phyloP scores from a whole-genome alignment of 2,888 invertebrate species.

The Ophion costatus region DNA sequence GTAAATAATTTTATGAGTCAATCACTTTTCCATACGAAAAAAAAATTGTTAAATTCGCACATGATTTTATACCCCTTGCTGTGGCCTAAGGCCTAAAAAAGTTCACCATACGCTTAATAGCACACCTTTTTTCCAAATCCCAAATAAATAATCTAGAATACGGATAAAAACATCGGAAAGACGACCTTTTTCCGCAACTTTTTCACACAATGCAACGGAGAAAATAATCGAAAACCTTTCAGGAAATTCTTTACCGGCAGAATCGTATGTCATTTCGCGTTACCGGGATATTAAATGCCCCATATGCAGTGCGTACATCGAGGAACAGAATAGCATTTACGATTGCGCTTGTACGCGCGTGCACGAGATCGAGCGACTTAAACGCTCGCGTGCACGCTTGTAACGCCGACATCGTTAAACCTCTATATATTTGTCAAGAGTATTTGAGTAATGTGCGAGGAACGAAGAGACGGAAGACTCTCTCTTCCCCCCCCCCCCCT shows the following conservation, averaged over 20 bases:
- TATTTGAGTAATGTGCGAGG: slow-evolving; percentile 74
- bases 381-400: slow-evolving; percentile 76
- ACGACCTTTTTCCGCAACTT: not conserved
- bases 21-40: no score
- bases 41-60: no score
- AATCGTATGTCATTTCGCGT: not conserved
- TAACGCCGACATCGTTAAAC: slow-evolving; percentile 74
- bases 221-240: not conserved
- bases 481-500: slow-evolving; percentile 52
- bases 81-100: no score
- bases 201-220: not conserved
- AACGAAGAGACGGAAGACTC: slow-evolving; percentile 65
- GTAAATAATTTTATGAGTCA: no score
- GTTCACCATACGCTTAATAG: no score
- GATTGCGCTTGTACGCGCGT: slow-evolving; percentile 31
- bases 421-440: slow-evolving; percentile 76
- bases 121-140: no score
- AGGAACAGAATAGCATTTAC: slow-evolving; percentile 31
- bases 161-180: no score
- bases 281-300: slow-evolving; percentile 12
- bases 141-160: no score
- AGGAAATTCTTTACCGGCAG: not conserved
- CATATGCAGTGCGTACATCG: slow-evolving; percentile 10
- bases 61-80: no score
- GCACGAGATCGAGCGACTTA: slow-evolving; percentile 66